Evolutionary conservation across 2,113 vertebrate species (phyloP).

Genomic region (Antigone vipio): DNA sequence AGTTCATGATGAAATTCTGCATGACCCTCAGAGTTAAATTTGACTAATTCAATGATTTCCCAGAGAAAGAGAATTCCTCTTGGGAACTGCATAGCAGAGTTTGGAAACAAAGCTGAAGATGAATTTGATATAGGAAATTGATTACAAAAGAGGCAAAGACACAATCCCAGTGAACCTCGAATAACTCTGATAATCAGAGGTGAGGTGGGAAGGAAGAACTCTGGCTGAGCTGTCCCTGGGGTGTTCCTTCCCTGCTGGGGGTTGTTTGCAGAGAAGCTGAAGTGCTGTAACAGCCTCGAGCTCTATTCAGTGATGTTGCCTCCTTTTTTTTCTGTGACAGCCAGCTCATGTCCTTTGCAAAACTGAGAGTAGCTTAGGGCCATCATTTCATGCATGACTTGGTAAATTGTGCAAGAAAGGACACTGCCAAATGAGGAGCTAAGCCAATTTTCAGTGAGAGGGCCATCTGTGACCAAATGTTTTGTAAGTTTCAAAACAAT

Average conservation of each 20-base stretch:
- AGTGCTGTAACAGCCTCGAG: not conserved
- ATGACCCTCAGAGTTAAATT: not conserved
- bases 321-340: constrained; percentile 13
- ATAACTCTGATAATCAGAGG: not conserved
- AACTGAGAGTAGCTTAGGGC: constrained; percentile 56
- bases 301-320: not conserved
- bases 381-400: constrained; percentile 60
- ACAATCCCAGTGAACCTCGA: not conserved
- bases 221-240: not conserved
- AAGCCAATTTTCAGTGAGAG: constrained; percentile 63
- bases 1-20: not conserved
- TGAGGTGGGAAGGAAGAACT: not conserved
- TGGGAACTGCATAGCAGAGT: not conserved
- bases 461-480: constrained; percentile 73
- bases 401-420: constrained; percentile 67
- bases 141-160: not conserved
- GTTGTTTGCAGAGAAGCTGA: not conserved
- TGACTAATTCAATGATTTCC: not conserved
- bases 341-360: constrained; percentile 60
- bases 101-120: not conserved
- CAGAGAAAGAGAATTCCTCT: not conserved
- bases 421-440: constrained; percentile 59
- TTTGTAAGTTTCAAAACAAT: constrained; percentile 35
- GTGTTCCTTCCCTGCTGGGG: not conserved
- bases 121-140: not conserved